Evolutionary conservation across 2,888 invertebrate genomes (phyloP).

Genomic region (Morpho achilles): DNA sequence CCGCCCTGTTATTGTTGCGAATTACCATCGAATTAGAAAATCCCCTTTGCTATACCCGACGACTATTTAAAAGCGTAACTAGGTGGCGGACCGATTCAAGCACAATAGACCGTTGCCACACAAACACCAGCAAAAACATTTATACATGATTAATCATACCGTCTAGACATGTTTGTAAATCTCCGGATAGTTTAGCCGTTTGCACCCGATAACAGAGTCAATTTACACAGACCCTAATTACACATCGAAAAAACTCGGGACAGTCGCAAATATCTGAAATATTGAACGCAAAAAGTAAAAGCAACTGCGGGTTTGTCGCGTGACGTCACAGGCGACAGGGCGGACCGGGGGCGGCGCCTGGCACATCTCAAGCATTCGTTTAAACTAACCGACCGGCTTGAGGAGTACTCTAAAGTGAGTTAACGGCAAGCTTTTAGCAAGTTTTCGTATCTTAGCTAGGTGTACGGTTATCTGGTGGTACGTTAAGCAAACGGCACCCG

Average conservation of each 20-base stretch:
- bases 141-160: slow-evolving; percentile 31
- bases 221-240: slow-evolving; percentile 67
- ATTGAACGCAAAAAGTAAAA: slow-evolving; percentile 64
- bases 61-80: slow-evolving; percentile 64
- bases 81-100: slow-evolving; percentile 63
- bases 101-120: slow-evolving; percentile 33
- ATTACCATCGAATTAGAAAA: slow-evolving; percentile 73
- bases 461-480: slow-evolving; percentile 52
- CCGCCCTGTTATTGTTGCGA: slow-evolving; percentile 59
- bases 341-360: slow-evolving; percentile 70
- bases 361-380: slow-evolving; percentile 40
- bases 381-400: slow-evolving; percentile 45
- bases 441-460: slow-evolving; percentile 48
- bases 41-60: slow-evolving; percentile 53
- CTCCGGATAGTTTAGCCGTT: slow-evolving; percentile 44
- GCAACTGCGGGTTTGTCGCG: slow-evolving; percentile 53
- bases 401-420: slow-evolving; percentile 56
- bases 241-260: slow-evolving; percentile 72
- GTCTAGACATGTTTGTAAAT: slow-evolving; percentile 42
- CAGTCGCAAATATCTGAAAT: slow-evolving; percentile 71
- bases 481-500: slow-evolving; percentile 53
- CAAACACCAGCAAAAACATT: slow-evolving; percentile 13
- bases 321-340: slow-evolving; percentile 76
- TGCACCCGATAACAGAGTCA: slow-evolving; percentile 58
- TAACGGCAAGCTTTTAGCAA: slow-evolving; percentile 72